phyloP scores from a whole-genome alignment of 92 coral and sea anemone species.

The Diadumene lineata region DNA sequence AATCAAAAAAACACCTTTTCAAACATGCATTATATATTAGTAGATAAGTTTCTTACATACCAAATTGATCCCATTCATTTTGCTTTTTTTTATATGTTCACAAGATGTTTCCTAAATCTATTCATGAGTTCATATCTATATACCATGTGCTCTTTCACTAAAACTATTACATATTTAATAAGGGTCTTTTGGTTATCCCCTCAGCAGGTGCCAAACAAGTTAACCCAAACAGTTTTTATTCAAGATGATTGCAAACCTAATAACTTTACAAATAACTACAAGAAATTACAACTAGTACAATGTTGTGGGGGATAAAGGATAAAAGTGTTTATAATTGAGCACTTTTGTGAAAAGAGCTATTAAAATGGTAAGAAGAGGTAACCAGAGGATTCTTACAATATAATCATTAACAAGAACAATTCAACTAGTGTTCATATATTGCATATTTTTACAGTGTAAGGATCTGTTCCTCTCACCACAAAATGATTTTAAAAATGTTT shows the following conservation, averaged over 20 bases:
- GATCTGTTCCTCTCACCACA: too few relatives aligned
- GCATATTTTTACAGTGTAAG: too few relatives aligned
- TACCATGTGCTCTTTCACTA: conserved; percentile 58
- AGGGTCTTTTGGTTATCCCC: conserved; percentile 20
- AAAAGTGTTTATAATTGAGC: not conserved
- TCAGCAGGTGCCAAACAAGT: conserved; percentile 35
- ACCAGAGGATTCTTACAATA: not conserved
- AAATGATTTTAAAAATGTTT: too few relatives aligned
- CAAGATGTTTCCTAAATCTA: not conserved
- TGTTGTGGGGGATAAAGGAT: not conserved
- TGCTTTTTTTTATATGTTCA: not conserved
- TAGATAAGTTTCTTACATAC: not conserved
- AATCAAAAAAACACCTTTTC: not conserved
- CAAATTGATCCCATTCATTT: not conserved
- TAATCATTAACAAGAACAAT: too few relatives aligned
- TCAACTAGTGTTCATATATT: too few relatives aligned
- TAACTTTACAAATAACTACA: not conserved
- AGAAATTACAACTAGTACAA: not conserved
- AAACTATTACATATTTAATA: conserved; percentile 47
- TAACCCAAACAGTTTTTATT: conserved; percentile 15
- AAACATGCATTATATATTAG: not conserved
- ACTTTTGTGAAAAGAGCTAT: not conserved
- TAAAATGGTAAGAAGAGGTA: not conserved
- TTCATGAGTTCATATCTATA: conserved; percentile 4
- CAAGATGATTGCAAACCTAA: too few relatives aligned